Percentiles rank a stretch among this genome's conserved stretches.
These are phyloP conservation scores for Tragelaphus strepsiceros DNA, from an alignment of 2,113 vertebrate species.

Conservation along the genomic window DNA sequence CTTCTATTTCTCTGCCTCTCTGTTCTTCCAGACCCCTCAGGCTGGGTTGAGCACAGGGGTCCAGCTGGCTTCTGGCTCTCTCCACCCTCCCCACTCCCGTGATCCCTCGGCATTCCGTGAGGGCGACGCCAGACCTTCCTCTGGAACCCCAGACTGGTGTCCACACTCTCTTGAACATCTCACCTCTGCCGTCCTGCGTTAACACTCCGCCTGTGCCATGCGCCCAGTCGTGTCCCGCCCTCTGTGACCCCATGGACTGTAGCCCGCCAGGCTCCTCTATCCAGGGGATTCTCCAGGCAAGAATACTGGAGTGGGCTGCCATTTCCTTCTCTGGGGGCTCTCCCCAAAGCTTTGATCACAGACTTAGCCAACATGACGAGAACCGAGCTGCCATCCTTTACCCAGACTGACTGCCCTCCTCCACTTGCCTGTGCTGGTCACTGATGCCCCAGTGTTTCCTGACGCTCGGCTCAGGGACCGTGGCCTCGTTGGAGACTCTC, in stretches of 20 bases:
- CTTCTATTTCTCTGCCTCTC: not conserved
- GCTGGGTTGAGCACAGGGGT: not conserved
- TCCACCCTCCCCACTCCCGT: rapidly evolving
- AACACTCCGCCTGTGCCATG: rapidly evolving
- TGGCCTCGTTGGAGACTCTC: not conserved
- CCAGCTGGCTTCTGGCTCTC: not conserved
- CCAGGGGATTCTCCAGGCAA: not conserved
- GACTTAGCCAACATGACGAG: no score
- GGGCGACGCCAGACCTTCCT: not conserved
- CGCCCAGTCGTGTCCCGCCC: not conserved
- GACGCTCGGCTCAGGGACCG: not conserved
- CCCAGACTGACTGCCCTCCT: rapidly evolving
- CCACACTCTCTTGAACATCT: not conserved
- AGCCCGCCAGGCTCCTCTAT: not conserved
- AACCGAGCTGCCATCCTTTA: not conserved
- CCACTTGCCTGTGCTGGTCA: not conserved
- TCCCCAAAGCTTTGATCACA: not conserved
- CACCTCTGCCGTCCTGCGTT: not conserved
- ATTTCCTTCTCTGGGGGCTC: not conserved
- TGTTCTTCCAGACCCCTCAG: not conserved
- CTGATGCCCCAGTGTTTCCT: not conserved
- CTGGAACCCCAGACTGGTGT: not conserved
- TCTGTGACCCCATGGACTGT: not conserved
- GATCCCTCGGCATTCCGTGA: not conserved
- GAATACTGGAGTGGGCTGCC: not conserved